Evolutionary conservation across 2,888 invertebrate species (phyloP).

Genomic region (Monochamus alternatus): DNA sequence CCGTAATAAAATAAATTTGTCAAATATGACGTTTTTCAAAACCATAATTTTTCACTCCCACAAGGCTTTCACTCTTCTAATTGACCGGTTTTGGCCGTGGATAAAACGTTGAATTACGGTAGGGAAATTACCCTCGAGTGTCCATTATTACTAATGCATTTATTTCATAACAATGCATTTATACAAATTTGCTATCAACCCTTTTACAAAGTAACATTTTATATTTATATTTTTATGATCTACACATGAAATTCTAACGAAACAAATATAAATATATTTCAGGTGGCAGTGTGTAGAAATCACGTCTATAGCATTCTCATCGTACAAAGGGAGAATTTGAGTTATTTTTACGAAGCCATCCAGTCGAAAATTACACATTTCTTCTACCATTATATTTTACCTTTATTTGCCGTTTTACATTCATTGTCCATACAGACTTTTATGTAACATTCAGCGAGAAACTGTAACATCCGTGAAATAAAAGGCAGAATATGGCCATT

Average conservation of each 20-base stretch:
- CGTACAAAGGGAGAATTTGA: neutral
- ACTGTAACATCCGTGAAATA: neutral
- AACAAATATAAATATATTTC: neutral
- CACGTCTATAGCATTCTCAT: neutral
- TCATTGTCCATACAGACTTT: neutral
- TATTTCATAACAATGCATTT: too few relatives aligned
- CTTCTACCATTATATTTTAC: slow-evolving; percentile 1
- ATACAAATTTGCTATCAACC: too few relatives aligned
- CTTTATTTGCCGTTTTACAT: slow-evolving; percentile 10
- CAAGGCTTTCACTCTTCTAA: too few relatives aligned
- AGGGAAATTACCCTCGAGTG: too few relatives aligned
- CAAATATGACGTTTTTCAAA: too few relatives aligned
- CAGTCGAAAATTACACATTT: neutral
- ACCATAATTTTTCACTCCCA: too few relatives aligned
- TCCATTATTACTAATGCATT: too few relatives aligned
- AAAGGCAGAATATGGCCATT: neutral
- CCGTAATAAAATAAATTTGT: too few relatives aligned
- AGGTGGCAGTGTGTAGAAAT: too few relatives aligned
- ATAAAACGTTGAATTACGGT: too few relatives aligned
- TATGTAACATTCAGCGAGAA: neutral
- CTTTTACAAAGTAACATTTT: neutral
- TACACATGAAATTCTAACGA: neutral
- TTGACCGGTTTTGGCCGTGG: too few relatives aligned
- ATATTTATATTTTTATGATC: neutral
- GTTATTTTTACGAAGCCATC: slow-evolving; percentile 5